Conservation (phyloP, 2,113 vertebrate species). For the Callithrix jacchus region DNA sequence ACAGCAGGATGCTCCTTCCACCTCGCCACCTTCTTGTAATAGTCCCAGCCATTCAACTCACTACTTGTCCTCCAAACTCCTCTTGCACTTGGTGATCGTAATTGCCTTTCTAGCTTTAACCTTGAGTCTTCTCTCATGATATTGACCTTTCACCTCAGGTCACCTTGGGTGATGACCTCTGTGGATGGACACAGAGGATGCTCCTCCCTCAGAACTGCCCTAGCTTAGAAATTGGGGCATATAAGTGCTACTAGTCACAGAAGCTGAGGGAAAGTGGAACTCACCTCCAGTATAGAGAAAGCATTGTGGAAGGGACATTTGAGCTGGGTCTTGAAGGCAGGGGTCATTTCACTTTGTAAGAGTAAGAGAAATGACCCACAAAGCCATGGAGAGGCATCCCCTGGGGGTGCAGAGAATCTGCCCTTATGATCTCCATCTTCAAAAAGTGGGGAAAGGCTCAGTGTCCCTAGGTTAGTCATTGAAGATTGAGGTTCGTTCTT, state of each 20-base stretch:
- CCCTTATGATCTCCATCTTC: not conserved
- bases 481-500: not conserved
- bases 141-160: not conserved
- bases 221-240: too few species aligned
- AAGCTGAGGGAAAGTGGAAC: not conserved
- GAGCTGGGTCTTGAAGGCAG: not conserved
- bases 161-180: not conserved
- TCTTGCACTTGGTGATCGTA: fast-evolving
- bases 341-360: not conserved
- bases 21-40: not conserved
- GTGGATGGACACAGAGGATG: not conserved
- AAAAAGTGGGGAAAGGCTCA: not conserved
- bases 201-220: not conserved
- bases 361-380: not conserved
- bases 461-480: not conserved
- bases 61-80: fast-evolving
- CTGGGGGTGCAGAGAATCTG: too few species aligned
- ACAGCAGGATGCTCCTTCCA: too few species aligned
- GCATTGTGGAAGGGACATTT: not conserved
- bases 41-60: not conserved
- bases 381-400: not conserved
- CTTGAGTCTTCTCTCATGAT: not conserved
- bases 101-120: not conserved
- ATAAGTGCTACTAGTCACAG: not conserved
- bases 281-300: not conserved